These are phyloP conservation scores for Idaea dimidiata DNA, from an alignment of 2,888 invertebrate species.

Conservation along the genomic window DNA sequence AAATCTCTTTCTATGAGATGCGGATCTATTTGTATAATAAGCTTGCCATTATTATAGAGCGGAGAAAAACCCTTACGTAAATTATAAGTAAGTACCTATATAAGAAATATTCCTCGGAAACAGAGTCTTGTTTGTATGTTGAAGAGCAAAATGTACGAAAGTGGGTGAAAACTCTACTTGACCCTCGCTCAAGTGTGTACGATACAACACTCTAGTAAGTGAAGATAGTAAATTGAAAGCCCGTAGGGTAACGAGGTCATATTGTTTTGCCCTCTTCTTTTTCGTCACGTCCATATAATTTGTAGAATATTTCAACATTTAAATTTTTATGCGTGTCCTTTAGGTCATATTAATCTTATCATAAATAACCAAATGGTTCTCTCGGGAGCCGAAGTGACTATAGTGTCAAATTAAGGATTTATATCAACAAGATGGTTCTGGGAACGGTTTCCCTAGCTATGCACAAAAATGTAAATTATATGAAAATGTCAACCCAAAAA, in stretches of 20 bases:
- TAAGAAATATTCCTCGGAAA: not conserved
- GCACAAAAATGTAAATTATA: not conserved
- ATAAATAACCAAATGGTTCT: not conserved
- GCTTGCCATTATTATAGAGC: not conserved
- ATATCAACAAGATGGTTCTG: not conserved
- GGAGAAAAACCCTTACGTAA: not conserved
- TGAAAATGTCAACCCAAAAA: not conserved
- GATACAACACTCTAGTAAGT: not conserved
- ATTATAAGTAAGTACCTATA: not conserved
- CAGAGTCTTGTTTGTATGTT: not conserved
- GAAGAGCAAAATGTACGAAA: not conserved
- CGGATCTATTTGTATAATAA: not conserved
- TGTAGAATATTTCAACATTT: not conserved
- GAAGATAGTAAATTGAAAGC: not conserved
- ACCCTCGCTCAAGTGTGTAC: not conserved
- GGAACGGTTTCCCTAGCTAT: not conserved
- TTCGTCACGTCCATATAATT: not conserved
- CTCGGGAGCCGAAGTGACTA: not conserved
- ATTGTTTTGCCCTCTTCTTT: not conserved
- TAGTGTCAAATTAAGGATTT: not conserved
- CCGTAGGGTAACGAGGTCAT: not conserved
- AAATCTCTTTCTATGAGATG: not conserved
- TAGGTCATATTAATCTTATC: not conserved
- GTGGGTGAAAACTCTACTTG: not conserved
- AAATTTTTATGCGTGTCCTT: not conserved